Percentiles rank a stretch among this genome's conserved stretches.
phyloP scores from a whole-genome alignment of 2,113 vertebrate species.

The Promerops cafer region DNA sequence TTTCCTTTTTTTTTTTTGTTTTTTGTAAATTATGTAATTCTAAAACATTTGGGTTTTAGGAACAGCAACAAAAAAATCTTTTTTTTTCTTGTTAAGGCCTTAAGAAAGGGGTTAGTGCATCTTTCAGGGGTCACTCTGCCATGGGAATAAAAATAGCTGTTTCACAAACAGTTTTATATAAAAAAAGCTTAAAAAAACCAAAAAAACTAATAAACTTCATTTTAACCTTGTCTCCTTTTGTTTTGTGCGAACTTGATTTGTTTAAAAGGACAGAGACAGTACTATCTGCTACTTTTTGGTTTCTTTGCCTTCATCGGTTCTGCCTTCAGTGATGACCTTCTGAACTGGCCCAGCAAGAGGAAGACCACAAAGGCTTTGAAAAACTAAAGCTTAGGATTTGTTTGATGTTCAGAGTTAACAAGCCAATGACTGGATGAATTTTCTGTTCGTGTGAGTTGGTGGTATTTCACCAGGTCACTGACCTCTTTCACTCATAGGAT shows the following conservation, averaged over 20 bases:
- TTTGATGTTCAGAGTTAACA: background rate
- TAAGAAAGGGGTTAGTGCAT: slow-evolving; percentile 84
- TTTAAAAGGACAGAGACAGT: slow-evolving; percentile 55
- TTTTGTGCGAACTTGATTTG: slow-evolving; percentile 58
- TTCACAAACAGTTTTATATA: slow-evolving; percentile 85
- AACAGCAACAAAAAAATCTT: slow-evolving; percentile 3
- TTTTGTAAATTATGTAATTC: slow-evolving; percentile 75
- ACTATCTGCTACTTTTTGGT: slow-evolving; percentile 37
- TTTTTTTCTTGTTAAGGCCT: slow-evolving; percentile 76
- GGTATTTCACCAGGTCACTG: background rate
- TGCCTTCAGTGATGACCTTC: slow-evolving; percentile 21
- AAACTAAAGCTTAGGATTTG: background rate
- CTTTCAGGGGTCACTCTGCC: slow-evolving; percentile 81
- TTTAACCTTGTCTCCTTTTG: slow-evolving; percentile 78
- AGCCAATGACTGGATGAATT: slow-evolving; percentile 32
- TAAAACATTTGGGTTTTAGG: slow-evolving; percentile 72
- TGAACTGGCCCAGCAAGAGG: slow-evolving; percentile 26
- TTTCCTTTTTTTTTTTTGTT: background rate
- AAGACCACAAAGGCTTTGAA: slow-evolving; percentile 17
- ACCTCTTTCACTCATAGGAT: background rate
- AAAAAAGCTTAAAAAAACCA: slow-evolving; percentile 75
- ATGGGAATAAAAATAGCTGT: slow-evolving; percentile 81
- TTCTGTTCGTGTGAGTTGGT: background rate
- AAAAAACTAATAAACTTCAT: slow-evolving; percentile 82
- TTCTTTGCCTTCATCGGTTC: slow-evolving; percentile 46